Conservation (phyloP, 2,888 invertebrate species). For the Clepsis dumicolana region DNA sequence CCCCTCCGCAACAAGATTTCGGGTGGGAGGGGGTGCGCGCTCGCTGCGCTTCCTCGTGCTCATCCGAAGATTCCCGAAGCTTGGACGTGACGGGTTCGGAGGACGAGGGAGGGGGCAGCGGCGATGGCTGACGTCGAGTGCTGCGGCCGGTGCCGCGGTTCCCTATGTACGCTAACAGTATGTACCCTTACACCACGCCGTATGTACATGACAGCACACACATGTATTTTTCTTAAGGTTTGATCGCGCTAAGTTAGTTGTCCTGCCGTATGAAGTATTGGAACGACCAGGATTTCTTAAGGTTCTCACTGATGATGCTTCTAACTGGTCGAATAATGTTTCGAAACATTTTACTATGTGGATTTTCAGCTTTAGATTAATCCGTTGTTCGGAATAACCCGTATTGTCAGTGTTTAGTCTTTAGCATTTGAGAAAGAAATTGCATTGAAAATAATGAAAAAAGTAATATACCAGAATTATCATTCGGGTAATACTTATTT, state of each 20-base stretch:
- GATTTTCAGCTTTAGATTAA: no score
- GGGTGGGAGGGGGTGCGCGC: constrained; percentile 71
- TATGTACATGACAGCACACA: constrained; percentile 69
- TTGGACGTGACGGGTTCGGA: constrained; percentile 84
- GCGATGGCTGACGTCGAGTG: constrained; percentile 78
- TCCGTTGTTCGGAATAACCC: no score
- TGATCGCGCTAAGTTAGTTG: constrained; percentile 13
- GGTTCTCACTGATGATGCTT: not conserved
- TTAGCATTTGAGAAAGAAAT: no score
- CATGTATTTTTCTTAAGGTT: constrained; percentile 71
- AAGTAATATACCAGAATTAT: no score
- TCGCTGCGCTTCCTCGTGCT: constrained; percentile 73
- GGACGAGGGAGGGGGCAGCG: constrained; percentile 74
- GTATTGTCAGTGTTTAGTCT: no score
- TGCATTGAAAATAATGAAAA: no score
- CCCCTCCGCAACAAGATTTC: constrained; percentile 67
- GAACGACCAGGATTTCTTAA: not conserved
- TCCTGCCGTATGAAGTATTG: not conserved
- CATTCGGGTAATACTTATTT: no score
- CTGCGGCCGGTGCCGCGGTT: constrained; percentile 85
- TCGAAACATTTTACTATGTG: no score
- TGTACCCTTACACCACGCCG: constrained; percentile 65
- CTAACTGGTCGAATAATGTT: not conserved
- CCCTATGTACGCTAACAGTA: constrained; percentile 64
- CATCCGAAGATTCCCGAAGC: constrained; percentile 81